phyloP scores from a whole-genome alignment of 2,113 vertebrate genomes.

The Actinemys pallida region DNA sequence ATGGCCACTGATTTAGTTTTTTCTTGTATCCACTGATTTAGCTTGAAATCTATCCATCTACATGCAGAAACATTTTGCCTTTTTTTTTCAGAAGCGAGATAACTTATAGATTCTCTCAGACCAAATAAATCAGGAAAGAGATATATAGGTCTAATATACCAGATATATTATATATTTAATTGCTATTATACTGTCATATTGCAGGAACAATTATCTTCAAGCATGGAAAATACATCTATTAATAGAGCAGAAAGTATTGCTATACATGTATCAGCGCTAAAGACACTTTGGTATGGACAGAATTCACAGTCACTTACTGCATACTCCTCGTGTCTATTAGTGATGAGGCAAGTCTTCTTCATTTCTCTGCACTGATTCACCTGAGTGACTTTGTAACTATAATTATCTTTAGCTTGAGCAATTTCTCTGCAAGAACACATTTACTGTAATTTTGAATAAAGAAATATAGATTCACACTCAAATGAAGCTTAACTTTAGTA shows the following conservation, averaged over 20 bases:
- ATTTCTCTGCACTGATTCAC: conserved; percentile 40
- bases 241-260: not conserved
- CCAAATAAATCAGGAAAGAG: conserved; percentile 69
- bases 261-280: not conserved
- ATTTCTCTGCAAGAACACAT: conserved; percentile 3
- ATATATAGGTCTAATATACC: conserved; percentile 65
- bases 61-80: conserved; percentile 59
- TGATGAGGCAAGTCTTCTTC: not conserved
- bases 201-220: conserved; percentile 67
- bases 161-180: conserved; percentile 72
- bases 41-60: conserved; percentile 55
- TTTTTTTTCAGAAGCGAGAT: conserved; percentile 75
- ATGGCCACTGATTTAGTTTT: conserved; percentile 21
- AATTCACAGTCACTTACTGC: not conserved
- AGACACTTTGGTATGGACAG: conserved; percentile 8
- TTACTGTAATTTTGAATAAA: conserved; percentile 46
- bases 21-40: conserved; percentile 54
- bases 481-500: not conserved
- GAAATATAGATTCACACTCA: not conserved
- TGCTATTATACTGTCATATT: conserved; percentile 61
- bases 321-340: not conserved
- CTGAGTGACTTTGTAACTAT: conserved; percentile 21
- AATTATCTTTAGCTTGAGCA: conserved; percentile 5
- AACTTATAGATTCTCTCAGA: conserved; percentile 74
- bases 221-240: conserved; percentile 34